Evolutionary conservation across 2,113 vertebrate genomes (phyloP), one percentile per base, ranked within the genome.

Genomic region (Vulpes ferrilata): DNA sequence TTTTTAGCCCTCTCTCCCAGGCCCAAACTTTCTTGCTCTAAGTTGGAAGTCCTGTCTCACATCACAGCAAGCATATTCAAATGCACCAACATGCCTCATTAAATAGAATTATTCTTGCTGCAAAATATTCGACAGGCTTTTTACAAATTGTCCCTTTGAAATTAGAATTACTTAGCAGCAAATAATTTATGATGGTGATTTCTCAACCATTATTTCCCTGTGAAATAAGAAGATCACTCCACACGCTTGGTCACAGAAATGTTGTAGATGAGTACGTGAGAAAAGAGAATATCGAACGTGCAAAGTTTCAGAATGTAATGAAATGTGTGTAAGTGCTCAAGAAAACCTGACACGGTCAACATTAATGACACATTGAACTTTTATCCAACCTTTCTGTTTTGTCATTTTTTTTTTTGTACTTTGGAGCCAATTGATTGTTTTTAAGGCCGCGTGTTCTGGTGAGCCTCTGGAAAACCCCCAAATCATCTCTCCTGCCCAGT

Each of bases 141-240:
- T 93, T 69, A 95, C 32, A 88, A 93, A 96, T 48, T 23, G 10
- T 95, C 59, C 71, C 76, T 92, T 97, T 80, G 83, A 88, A 93
- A 93, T 89, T 27, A 95, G 78, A 95, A 96, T 83, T 69, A 51
- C 30, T 94, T 92, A 96, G 85, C 64, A 87, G 90, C 82, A 96
- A 82, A 43, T 25, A 91, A 53, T 35, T 90, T 93, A 85, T 84
- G 19, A 79, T 38, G 57, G 57, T 97, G 78, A 85, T 55, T 92
- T 94, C 80, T 82, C 25, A 78, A n/a, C 35, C 48, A 53, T 30
- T 7, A 65, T 15, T 51, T 89, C 2, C 55, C 23, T 62, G 12
- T 32, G 53, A 89, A 89, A 71, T 69, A n/a, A 53, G 59, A 80
- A 59, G 32, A 74, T 35, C 55, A 73, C 17, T 3, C 12, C 73